Evolutionary conservation across 2,888 invertebrate species (phyloP), one percentile per base, ranked within the genome.

Genomic region (Melieria crassipennis): DNA sequence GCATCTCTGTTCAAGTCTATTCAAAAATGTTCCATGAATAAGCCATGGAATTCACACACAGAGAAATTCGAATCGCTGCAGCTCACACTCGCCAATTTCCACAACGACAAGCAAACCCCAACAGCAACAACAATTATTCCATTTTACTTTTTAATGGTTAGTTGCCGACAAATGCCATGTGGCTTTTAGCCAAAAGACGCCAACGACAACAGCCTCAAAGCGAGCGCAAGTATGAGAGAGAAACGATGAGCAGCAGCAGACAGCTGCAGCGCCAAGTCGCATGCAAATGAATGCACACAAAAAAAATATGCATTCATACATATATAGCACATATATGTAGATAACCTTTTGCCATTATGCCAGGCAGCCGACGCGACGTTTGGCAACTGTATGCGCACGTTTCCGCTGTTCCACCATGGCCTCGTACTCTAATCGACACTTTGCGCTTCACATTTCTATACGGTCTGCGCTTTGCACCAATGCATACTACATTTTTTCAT

Each of bases 141-240:
- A 30, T 30, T 30, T 30, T 30, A 30, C 30, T 30, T 30, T 30
- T 30, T 30, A 30, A 30, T 30, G 30, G 30, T 30, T 30, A 30
- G 75, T 71, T 73, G 74, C 74, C 74, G 76, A 75, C 74, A 75
- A 75, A 76, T 77, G 72, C 72, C 73, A 73, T 76, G 77, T 73
- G 77, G 76, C 76, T 76, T 74, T 65, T 58, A 64, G 75, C 74
- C 74, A 75, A 73, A 73, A 73, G 62, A 57, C 50, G 46, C 7
- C 47, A 65, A 69, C 43, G 43, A 52, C 5, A 10, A n/a, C 13
- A 47, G 48, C 55, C 42, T 11, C 47, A 45, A 62, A 62, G 30
- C 13, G 56, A 56, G 47, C 48, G 47, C 69, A 63, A 42, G 47
- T 9, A 50, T 10, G 62, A 55, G 61, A 45, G 62, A 46, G n/a